phyloP scores from a whole-genome alignment of 1,140 invertebrate genomes.

The Ylistrum balloti region DNA sequence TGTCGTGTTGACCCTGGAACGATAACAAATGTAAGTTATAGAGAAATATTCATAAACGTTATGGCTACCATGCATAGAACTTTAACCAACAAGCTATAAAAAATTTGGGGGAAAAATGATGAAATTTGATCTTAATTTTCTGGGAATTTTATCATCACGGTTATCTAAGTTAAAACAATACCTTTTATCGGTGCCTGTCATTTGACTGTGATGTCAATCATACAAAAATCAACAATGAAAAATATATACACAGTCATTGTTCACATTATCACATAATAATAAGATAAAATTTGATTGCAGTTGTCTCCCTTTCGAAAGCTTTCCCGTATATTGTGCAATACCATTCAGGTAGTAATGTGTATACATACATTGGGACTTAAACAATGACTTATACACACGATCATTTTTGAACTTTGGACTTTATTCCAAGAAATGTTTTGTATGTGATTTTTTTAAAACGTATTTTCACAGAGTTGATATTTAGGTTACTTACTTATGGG shows the following conservation, averaged over 20 bases:
- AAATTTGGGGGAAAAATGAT: too few relatives aligned
- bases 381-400: too few relatives aligned
- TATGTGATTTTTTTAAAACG: not conserved
- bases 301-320: not conserved
- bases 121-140: too few relatives aligned
- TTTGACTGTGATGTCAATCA: too few relatives aligned
- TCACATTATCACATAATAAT: not conserved
- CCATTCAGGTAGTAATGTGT: not conserved
- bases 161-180: too few relatives aligned
- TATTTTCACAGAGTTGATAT: too few relatives aligned
- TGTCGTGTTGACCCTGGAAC: conserved; percentile 1
- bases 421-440: not conserved
- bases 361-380: not conserved
- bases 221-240: too few relatives aligned
- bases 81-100: too few relatives aligned
- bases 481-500: not conserved
- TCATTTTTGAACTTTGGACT: not conserved
- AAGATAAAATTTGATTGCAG: not conserved
- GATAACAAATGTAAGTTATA: not conserved
- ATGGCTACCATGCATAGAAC: too few relatives aligned
- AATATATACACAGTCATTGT: not conserved
- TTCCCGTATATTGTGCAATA: conserved; percentile 16
- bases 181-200: too few relatives aligned
- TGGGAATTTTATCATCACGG: too few relatives aligned
- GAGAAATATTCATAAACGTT: not conserved